Conservation (phyloP, 2,113 vertebrate species). For the Etheostoma spectabile region DNA sequence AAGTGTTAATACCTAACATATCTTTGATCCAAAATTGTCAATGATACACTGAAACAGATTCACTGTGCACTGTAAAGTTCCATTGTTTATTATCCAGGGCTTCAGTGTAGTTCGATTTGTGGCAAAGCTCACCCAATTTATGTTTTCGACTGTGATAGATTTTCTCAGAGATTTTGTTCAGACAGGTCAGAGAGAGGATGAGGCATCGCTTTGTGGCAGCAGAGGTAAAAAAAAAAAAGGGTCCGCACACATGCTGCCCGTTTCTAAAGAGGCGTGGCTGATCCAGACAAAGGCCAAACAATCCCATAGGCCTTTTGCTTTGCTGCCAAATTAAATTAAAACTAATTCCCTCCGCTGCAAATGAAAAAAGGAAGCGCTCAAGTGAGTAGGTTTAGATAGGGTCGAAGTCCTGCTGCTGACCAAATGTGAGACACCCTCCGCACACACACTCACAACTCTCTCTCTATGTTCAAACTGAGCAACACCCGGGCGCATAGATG, state of each 20-base stretch:
- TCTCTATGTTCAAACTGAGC: constrained; percentile 28
- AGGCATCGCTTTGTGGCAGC: constrained; percentile 30
- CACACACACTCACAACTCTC: background rate
- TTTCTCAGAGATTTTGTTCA: constrained; percentile 42
- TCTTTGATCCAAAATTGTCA: constrained; percentile 27
- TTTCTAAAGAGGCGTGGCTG: constrained; percentile 42
- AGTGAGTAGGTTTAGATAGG: constrained; percentile 67
- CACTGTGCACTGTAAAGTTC: constrained; percentile 2
- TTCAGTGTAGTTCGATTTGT: constrained; percentile 31
- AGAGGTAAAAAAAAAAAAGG: constrained; percentile 13
- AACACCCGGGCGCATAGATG: constrained; percentile 49
- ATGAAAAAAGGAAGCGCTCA: constrained; percentile 80
- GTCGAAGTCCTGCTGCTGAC: constrained; percentile 67
- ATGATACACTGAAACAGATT: constrained; percentile 22
- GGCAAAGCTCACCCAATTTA: constrained; percentile 34
- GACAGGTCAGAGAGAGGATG: constrained; percentile 49
- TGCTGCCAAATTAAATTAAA: constrained; percentile 80
- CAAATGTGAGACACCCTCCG: constrained; percentile 56
- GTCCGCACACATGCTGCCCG: constrained; percentile 9
- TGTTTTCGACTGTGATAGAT: constrained; percentile 39
- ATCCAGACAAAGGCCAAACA: constrained; percentile 58
- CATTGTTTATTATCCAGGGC: constrained; percentile 17
- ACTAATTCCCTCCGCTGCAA: constrained; percentile 68
- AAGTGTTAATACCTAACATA: background rate
- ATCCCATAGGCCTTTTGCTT: constrained; percentile 59